Evolutionary conservation across 1,140 invertebrate species (phyloP).

Genomic region (Diploscapter pachys): DNA sequence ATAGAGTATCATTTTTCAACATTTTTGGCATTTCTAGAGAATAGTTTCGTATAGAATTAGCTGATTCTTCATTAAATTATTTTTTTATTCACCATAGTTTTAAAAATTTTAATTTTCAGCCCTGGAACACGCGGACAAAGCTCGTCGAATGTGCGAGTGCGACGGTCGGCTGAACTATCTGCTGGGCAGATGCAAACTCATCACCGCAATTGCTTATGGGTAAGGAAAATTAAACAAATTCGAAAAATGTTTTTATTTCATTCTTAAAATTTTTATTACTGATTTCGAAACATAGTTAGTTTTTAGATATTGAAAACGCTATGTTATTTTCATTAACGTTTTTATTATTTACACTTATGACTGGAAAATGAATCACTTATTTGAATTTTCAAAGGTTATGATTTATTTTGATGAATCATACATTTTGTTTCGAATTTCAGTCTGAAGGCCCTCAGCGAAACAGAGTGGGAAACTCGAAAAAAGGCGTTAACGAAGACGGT

Average conservation of each 20-base stretch:
- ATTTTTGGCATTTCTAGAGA: too few species aligned
- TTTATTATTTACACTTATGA: neutral
- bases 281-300: too few species aligned
- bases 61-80: too few species aligned
- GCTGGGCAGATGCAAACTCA: slow-evolving; percentile 42
- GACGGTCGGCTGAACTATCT: slow-evolving; percentile 37
- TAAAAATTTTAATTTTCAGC: slow-evolving; percentile 36
- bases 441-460: slow-evolving; percentile 40
- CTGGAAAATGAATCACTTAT: too few species aligned
- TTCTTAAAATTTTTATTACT: neutral
- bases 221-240: slow-evolving; percentile 10
- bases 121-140: slow-evolving; percentile 44
- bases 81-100: too few species aligned
- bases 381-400: too few species aligned
- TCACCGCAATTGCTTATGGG: slow-evolving; percentile 50
- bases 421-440: slow-evolving; percentile 23
- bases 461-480: slow-evolving; percentile 13
- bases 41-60: too few species aligned
- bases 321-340: slow-evolving; percentile 11
- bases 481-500: slow-evolving; percentile 20
- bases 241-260: neutral
- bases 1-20: too few species aligned
- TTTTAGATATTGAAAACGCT: too few species aligned
- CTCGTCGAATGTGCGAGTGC: slow-evolving; percentile 32
- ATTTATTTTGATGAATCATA: too few species aligned